Evolutionary conservation across 2,888 invertebrate genomes (phyloP).

Genomic region (Pseudanteris insignis): DNA sequence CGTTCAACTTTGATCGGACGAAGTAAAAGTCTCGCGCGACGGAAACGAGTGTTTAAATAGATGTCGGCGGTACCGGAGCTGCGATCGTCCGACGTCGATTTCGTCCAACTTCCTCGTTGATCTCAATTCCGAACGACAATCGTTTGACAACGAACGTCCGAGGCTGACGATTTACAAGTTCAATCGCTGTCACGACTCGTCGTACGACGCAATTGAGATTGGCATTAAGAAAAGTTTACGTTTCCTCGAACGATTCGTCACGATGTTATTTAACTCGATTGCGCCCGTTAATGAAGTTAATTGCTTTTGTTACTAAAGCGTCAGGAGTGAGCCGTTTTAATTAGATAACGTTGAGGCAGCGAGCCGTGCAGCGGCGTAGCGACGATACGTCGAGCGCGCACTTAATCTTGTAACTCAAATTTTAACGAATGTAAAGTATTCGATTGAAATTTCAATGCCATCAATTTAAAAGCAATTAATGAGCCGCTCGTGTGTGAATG

Average conservation of each 20-base stretch:
- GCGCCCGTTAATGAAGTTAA: constrained; percentile 23
- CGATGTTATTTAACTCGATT: constrained; percentile 17
- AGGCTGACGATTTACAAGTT: background rate
- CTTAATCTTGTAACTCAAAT: constrained; percentile 30
- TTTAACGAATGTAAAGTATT: constrained; percentile 33
- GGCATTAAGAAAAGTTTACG: constrained; percentile 13
- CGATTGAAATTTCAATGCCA: constrained; percentile 36
- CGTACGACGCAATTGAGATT: constrained; percentile 7
- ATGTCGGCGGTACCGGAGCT: constrained; percentile 10
- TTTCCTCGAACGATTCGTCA: constrained; percentile 28
- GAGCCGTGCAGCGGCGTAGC: too few species aligned
- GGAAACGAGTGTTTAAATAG: constrained; percentile 18
- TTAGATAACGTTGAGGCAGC: constrained; percentile 23
- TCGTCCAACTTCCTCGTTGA: too few species aligned
- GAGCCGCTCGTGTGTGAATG: constrained; percentile 16
- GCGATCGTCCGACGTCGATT: constrained; percentile 12
- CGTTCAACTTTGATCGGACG: too few species aligned
- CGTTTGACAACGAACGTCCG: too few species aligned
- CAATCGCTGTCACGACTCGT: constrained; percentile 3
- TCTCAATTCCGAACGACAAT: too few species aligned
- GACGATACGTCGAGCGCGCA: too few species aligned
- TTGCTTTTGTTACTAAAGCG: constrained; percentile 33
- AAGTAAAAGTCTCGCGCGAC: too few species aligned
- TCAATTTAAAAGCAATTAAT: constrained; percentile 43
- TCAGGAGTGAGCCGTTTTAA: constrained; percentile 24